Percentiles rank a stretch among this genome's conserved stretches.
These are phyloP conservation scores for honey bee (Apis mellifera) DNA, from an alignment of 1,140 invertebrate species.

Conservation along the genomic window Amel_HAv3.1 CM009932.2:13374001-13374500, in stretches of 20 bases:
- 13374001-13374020: constrained; percentile 32
- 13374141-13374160: neutral
- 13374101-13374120: constrained; percentile 20
- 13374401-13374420: constrained; percentile 8
- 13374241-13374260: constrained; percentile 1
- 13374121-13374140: constrained; percentile 9
- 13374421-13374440: constrained; percentile 22
- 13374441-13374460: constrained; percentile 18
- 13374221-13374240: neutral
- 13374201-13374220: constrained; percentile 6
- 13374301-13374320: neutral
- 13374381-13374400: constrained; percentile 27
- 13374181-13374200: neutral
- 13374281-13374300: constrained; percentile 10
- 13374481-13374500: constrained; percentile 22
- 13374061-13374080: constrained; percentile 58
- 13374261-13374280: neutral
- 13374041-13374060: constrained; percentile 63
- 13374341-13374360: constrained; percentile 15
- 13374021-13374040: constrained; percentile 43
- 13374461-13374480: neutral
- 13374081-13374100: constrained; percentile 41
- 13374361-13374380: constrained; percentile 11
- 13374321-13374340: constrained; percentile 18
- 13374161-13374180: neutral